Evolutionary conservation across 1,140 invertebrate species (phyloP).

Genomic region (Formica exsecta): DNA sequence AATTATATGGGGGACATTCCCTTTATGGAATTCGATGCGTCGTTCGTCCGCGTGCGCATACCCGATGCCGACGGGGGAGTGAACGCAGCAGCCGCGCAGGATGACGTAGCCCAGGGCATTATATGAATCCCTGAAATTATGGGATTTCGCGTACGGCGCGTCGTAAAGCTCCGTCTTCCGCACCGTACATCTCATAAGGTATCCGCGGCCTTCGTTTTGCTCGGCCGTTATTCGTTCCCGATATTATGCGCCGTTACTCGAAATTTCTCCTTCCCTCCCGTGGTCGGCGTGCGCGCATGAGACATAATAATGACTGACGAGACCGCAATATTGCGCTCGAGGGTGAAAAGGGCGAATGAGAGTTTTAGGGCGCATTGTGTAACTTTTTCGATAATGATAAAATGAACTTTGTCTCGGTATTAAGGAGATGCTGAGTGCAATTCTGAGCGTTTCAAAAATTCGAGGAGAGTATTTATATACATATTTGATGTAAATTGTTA

Average conservation of each 20-base stretch:
- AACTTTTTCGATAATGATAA: neutral
- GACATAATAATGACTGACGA: constrained; percentile 58
- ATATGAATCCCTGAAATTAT: constrained; percentile 77
- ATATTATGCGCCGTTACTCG: constrained; percentile 52
- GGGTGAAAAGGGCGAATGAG: neutral
- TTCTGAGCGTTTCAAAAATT: neutral
- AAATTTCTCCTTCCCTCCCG: neutral
- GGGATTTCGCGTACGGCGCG: constrained; percentile 53
- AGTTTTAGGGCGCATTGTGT: neutral
- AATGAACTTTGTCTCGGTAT: neutral
- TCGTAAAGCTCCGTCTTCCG: constrained; percentile 47
- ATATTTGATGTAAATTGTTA: neutral
- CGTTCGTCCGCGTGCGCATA: constrained; percentile 26
- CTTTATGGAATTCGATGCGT: constrained; percentile 61
- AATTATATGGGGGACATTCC: constrained; percentile 65
- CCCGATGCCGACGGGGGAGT: constrained; percentile 19
- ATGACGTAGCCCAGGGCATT: constrained; percentile 62
- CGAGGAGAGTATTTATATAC: neutral
- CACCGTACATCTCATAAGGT: constrained; percentile 14
- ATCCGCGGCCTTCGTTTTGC: neutral
- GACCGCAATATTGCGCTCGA: constrained; percentile 54
- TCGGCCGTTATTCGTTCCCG: constrained; percentile 39
- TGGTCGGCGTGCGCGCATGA: neutral
- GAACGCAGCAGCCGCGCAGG: neutral
- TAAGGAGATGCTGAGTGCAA: neutral